Evolutionary conservation across 1,140 invertebrate species (phyloP), one percentile per base, ranked within the genome.

Genomic region (Rhyzopertha dominica): DNA sequence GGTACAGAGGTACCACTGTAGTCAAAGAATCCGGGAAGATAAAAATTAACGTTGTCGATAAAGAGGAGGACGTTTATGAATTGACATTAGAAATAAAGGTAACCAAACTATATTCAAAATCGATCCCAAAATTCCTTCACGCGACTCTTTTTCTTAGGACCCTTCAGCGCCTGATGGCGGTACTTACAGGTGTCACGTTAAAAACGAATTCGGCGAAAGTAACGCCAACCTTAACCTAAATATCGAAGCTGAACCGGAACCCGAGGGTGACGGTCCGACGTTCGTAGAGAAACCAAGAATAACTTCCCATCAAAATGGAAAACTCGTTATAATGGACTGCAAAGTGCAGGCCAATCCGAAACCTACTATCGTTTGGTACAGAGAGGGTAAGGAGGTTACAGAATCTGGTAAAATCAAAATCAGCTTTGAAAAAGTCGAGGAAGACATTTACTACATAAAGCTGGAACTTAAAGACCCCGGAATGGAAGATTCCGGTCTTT

Each of bases 171-270:
- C 87, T 48, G 96, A 99, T 73, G 94, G 93, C 62, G 96, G 96
- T 29, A 90, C 91, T 41, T 99, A 98, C 74, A 85, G 93, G 64
- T 98, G 95, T 73, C 87, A 95, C 67, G 93, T 97, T 7, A 83
- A 90, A 68, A 99, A 99, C 68, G 91, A 95, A 68, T 88, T 84
- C 65, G 96, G 96, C 37, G 95, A 98, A 75, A 94, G 91, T 51
- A 98, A 97, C 69, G 96, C 96, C 26, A 98, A 98, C 72, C 76
- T 99, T 4, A 98, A 96, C 64, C 73, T 99, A 32, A 99, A 99
- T 69, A 98, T 99, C 66, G 92, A 96, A 73, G 90, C 89, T 8
- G 90, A 92, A 61, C 84, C 87, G 1, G 90, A 93, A 68, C 84
- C 84, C 1, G 87, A 92, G 69, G 93, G 93, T 10, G 87, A 93